Base-by-base conservation (phyloP, 2,888 invertebrate species). In the Pandemis heparana region DNA sequence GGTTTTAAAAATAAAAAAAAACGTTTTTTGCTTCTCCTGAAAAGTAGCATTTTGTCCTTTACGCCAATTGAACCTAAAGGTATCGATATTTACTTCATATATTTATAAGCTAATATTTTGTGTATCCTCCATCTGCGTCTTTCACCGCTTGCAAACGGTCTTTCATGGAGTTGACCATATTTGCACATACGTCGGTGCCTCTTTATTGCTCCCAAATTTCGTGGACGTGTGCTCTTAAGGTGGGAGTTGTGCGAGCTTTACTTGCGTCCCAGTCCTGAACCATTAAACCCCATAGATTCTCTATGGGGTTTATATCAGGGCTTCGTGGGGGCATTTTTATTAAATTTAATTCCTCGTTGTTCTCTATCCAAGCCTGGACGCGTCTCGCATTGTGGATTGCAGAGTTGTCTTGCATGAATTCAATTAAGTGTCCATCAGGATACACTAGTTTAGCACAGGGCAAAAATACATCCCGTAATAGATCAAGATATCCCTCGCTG, bases 371-470 rank as follows among this genome's bases (percentile, higher is more conserved):
- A 8, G 60, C 48, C 60, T 41, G 51, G 39, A 61, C 69, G 39
- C 8, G 61, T 48, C 48, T 60, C n/a, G 61, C 59, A 61, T 69
- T 68, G 16, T 68, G 53, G 18, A 69, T 61, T 48, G 48, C 38
- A 38, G 69, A 62, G n/a, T 69, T 69, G 16, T 69, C 69, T 61
- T 69, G 61, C 48, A 69, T 48, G 48, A 69, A 69, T 68, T 68
- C 68, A 38, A 68, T 60, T n/a, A 60, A 32, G 46, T 60, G n/a
- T 10, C 23, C 60, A 46, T 69, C 61, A 10, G 61, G 48, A 62
- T 48, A 69, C 46, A 38, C 38, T 48, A 61, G 32, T 65, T 51
- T 65, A 48, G 48, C 41, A 41, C 41, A 41, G 8, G 41, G 41
- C 41, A 41, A 41, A 41, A 41, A 41, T 41, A 41, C 8, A 41